Base-by-base conservation (phyloP, 2,113 vertebrate genomes). In the Rhodinocichla rosea region DNA sequence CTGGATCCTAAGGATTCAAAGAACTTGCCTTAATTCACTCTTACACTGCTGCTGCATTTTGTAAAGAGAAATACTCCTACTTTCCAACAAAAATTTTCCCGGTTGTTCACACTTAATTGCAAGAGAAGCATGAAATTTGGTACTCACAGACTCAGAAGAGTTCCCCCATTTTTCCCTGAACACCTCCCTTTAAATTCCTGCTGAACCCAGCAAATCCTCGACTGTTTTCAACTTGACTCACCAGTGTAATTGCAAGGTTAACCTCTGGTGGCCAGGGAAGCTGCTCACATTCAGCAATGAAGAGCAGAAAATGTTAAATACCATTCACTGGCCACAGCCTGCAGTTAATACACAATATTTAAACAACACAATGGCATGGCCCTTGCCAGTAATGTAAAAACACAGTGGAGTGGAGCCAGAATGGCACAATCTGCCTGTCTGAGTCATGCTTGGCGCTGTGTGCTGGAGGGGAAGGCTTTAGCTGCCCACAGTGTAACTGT, bases 311-410 rank as follows among this genome's bases (percentile, higher is more conserved):
- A 93, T 22, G 91, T 94, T 92, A 96, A 96, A 94, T 68, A 92
- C 62, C 69, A 77, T 78, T 93, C 90, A 81, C 81, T 79, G 73
- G 90, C 94, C 96, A 92, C 64, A 96, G 70, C 91, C 94, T 93
- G 85, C 35, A 93, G 67, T 92, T 95, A 97, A 96, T 87, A 97
- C 73, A 91, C 42, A 97, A 97, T 95, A 95, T 95, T 87, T 95
- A 82, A 44, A 86, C 94, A 96, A 94, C 92, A 97, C 96, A 96
- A 97, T 96, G 96, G 93, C 96, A 83, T 5, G 80, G 92, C 83
- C 92, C 90, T 93, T 96, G 94, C 91, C 76, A 97, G 81, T 95
- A 97, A 83, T 84, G 86, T 85, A 96, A 97, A 95, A 96, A 65
- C 84, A 67, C n/a, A 95, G 52, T 94, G 89, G 95, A 96, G 45